These are phyloP conservation scores for Plotosus lineatus DNA, from an alignment of 2,113 vertebrate genomes.

Conservation along the genomic window DNA sequence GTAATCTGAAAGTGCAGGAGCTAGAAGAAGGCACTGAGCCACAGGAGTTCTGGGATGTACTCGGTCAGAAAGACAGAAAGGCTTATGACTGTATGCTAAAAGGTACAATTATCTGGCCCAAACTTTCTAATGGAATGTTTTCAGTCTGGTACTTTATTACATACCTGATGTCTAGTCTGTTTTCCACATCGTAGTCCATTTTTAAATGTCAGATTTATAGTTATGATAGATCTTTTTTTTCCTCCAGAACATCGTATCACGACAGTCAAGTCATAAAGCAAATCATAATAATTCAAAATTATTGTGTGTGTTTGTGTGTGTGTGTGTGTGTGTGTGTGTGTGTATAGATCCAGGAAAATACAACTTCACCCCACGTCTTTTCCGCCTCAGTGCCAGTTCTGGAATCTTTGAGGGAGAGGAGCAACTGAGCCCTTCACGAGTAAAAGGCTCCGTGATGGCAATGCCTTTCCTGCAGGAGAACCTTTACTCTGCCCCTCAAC, in stretches of 20 bases:
- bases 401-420: constrained; percentile 73
- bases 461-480: constrained; percentile 80
- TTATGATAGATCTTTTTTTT: neutral
- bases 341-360: constrained; percentile 76
- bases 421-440: constrained; percentile 64
- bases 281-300: neutral
- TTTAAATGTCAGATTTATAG: neutral
- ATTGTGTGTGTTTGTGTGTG: constrained; percentile 3
- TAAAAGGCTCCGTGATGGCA: constrained; percentile 66
- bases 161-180: neutral
- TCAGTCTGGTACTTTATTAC: neutral
- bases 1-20: constrained; percentile 66
- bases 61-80: constrained; percentile 71
- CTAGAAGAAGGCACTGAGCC: constrained; percentile 75
- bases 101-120: constrained; percentile 58
- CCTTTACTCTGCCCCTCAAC: constrained; percentile 72
- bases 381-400: constrained; percentile 69
- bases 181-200: neutral
- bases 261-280: neutral
- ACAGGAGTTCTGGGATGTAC: constrained; percentile 63
- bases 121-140: neutral
- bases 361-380: constrained; percentile 75
- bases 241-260: neutral
- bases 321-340: neutral
- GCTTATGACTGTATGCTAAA: constrained; percentile 80